Evolutionary conservation across 1,140 invertebrate genomes (phyloP), one percentile per base, ranked within the genome.

Genomic region (Gonatopus flavifemur): DNA sequence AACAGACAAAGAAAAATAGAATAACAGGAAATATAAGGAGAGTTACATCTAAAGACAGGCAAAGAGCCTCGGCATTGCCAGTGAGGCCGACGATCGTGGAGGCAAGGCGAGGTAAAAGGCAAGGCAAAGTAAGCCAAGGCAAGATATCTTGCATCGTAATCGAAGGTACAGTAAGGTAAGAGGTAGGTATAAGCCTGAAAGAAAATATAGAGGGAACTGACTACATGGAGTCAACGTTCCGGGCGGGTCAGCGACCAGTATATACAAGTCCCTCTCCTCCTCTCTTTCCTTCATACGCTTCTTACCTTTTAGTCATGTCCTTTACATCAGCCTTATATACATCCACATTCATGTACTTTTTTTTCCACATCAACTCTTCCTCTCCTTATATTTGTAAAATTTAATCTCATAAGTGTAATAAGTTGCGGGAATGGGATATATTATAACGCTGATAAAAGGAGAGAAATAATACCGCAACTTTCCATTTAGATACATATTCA

Each of bases 191-290:
- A 60, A 59, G 51, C 45, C 38, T 56, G 57, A 63, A 64, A 64
- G 62, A 62, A 70, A 66, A 68, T 73, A 59, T 63, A 59, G 67
- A 66, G 69, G 66, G 67, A 66, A 72, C 57, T 65, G 73, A 67
- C 73, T 76, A 68, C 68, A 67, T 68, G 72, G 73, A 77, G 75
- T 77, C 75, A 77, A 77, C 74, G 75, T 77, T 77, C 75, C 74
- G 67, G 72, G 60, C 70, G 67, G 75, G 75, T 77, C 75, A 77
- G 71, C 74, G 75, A 77, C 75, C 75, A 77, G 69, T 57, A 66
- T 70, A n/a, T n/a, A n/a, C n/a, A n/a, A n/a, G n/a, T n/a, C n/a
- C n/a, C 60, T 59, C 39, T 38, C 41, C 48, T 19, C 31, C 47
- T 61, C 37, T 49, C 38, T 54, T 32, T 51, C 47, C 8, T 30